phyloP scores from a whole-genome alignment of 2,113 vertebrate genomes.

The Oncorhynchus keta region DNA sequence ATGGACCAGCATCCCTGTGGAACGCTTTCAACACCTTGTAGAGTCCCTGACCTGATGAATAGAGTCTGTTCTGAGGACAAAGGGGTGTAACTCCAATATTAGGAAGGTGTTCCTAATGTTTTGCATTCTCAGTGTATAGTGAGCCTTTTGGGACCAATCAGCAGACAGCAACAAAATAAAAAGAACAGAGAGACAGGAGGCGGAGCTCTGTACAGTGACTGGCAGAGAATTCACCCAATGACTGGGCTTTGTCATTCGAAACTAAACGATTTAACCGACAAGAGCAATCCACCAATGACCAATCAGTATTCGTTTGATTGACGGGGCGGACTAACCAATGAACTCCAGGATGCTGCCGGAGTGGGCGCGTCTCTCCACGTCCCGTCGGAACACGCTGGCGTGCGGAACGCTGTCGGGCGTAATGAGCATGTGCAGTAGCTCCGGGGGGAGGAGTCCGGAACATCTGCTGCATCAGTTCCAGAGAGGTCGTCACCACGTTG shows the following conservation, averaged over 20 bases:
- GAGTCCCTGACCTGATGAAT: too few relatives aligned
- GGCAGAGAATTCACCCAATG: too few relatives aligned
- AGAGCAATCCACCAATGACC: background rate
- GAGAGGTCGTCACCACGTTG: slow-evolving; percentile 92
- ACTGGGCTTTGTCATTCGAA: too few relatives aligned
- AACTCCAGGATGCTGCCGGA: slow-evolving; percentile 93
- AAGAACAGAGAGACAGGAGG: background rate
- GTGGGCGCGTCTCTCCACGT: slow-evolving; percentile 76
- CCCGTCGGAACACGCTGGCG: slow-evolving; percentile 76
- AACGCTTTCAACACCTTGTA: too few relatives aligned
- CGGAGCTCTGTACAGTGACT: too few relatives aligned
- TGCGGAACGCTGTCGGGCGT: slow-evolving; percentile 75
- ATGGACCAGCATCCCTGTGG: too few relatives aligned
- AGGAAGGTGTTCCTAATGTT: too few relatives aligned
- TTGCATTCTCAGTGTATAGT: too few relatives aligned
- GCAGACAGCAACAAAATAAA: background rate
- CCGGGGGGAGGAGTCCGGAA: slow-evolving; percentile 86
- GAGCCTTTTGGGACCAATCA: background rate
- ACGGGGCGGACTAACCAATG: slow-evolving; percentile 75
- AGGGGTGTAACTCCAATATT: too few relatives aligned
- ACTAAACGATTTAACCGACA: too few relatives aligned
- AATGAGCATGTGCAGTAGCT: slow-evolving; percentile 86
- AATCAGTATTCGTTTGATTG: background rate
- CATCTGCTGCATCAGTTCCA: slow-evolving; percentile 92
- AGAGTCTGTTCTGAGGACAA: too few relatives aligned